Conservation (phyloP, 2,888 invertebrate genomes). For the Agonopterix arenella region DNA sequence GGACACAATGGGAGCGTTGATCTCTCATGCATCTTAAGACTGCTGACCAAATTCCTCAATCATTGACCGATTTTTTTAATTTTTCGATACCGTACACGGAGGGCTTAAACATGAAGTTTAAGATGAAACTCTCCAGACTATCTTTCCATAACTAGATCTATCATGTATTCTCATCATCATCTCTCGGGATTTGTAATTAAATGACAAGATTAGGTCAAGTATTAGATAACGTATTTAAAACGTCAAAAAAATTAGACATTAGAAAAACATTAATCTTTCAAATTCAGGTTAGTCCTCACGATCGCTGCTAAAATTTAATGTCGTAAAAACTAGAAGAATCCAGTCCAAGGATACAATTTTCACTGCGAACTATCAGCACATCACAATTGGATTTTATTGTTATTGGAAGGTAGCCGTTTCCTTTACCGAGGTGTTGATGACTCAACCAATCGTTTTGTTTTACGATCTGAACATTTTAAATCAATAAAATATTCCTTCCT, state of each 20-base stretch:
- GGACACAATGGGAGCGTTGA: slow-evolving; percentile 72
- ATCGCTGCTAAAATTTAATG: slow-evolving; percentile 1
- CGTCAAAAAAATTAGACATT: no score
- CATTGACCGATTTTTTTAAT: slow-evolving; percentile 22
- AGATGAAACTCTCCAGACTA: no score
- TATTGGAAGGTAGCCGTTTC: slow-evolving; percentile 24
- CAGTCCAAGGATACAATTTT: slow-evolving; percentile 19
- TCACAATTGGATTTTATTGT: slow-evolving; percentile 42
- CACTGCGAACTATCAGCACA: slow-evolving; percentile 22
- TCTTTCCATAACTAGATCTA: no score
- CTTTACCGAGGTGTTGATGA: slow-evolving; percentile 28
- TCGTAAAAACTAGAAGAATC: slow-evolving; percentile 19
- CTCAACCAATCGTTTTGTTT: slow-evolving; percentile 15
- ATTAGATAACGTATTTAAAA: no score
- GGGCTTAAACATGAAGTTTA: background rate
- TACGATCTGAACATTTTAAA: slow-evolving; percentile 6
- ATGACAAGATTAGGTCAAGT: no score
- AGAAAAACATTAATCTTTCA: no score
- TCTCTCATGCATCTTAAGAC: slow-evolving; percentile 53
- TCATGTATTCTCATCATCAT: no score
- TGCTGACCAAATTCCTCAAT: slow-evolving; percentile 53
- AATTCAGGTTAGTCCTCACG: no score
- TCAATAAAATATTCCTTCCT: background rate
- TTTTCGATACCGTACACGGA: slow-evolving; percentile 28
- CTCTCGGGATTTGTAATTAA: no score